Evolutionary conservation across 1,140 invertebrate species (phyloP), one percentile per base, ranked within the genome.

Genomic region (Trichonephila clavata): DNA sequence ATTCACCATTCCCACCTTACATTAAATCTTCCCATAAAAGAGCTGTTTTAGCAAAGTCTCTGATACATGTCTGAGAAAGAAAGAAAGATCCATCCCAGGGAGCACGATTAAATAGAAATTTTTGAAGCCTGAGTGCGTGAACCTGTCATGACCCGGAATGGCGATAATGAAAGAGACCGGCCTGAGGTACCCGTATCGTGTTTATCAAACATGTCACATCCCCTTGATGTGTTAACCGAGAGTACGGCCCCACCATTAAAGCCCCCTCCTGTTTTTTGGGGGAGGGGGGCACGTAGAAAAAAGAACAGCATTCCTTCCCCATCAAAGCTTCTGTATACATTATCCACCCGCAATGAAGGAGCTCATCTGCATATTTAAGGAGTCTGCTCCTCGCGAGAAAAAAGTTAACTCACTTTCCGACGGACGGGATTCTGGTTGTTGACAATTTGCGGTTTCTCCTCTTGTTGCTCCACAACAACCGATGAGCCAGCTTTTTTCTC

Each of bases 141-240:
- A n/a, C n/a, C n/a, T n/a, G n/a, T 39, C 32, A 59, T 90, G 88
- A 43, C 68, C 65, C 14, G 24, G 18, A 65, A 77, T 57, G 27
- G 43, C 39, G 27, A 24, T 18, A 32, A 20, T 21, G 21, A n/a
- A 8, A 18, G 27, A 8, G 13, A 32, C 6, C 24, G 10, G 43
- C 7, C 1, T 5, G 7, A 7, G 21, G 16, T 39, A n/a, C 71
- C 71, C 27, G 3, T 20, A 61, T 91, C 89, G 60, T 86, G 90
- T 86, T 92, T 92, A 92, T 92, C 90, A 92, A 92, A 92, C 90
- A 92, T 60, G 90, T 92, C 90, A 92, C 90, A 92, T 92, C 90
- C 57, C 24, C 63, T 61, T 68, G 80, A 92, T 86, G 90, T 92
- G 90, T 92, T 92, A 92, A 92, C 90, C 81, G 90, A 92, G 90